Evolutionary conservation across 2,888 invertebrate species (phyloP).

Genomic region (Malthinus seriepunctatus): DNA sequence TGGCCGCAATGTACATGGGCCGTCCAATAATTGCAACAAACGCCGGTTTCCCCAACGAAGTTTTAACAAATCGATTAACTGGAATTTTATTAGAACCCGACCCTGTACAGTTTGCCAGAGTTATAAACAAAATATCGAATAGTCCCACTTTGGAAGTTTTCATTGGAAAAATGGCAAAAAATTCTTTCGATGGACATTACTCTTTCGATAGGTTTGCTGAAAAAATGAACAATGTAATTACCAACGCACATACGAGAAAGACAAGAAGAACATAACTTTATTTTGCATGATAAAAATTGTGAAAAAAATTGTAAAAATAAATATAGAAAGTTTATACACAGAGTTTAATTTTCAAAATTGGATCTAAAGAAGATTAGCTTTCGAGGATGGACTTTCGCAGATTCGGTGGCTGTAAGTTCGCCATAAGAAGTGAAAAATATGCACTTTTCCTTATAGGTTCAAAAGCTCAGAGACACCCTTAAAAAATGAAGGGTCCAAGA

Average conservation of each 20-base stretch:
- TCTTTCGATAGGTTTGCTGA: conserved; percentile 43
- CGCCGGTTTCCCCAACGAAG: conserved; percentile 45
- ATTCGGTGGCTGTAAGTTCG: too few species aligned
- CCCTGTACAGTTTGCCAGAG: conserved; percentile 44
- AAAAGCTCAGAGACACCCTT: too few species aligned
- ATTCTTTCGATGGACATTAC: conserved; percentile 42
- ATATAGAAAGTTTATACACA: too few species aligned
- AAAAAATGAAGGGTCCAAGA: too few species aligned
- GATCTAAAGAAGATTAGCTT: too few species aligned
- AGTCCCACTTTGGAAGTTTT: conserved; percentile 47
- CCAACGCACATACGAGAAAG: background rate
- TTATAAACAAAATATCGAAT: conserved; percentile 45
- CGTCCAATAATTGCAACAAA: conserved; percentile 48
- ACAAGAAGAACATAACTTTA: background rate
- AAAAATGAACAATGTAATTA: conserved; percentile 34
- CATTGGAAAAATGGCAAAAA: conserved; percentile 47
- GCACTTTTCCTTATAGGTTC: too few species aligned
- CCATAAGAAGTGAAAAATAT: too few species aligned
- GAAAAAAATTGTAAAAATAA: conserved; percentile 3
- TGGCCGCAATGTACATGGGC: conserved; percentile 46
- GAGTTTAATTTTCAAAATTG: too few species aligned
- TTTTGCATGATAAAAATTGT: background rate
- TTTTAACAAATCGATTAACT: conserved; percentile 44
- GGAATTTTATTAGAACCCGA: conserved; percentile 47
- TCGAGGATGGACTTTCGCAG: too few species aligned